These are phyloP conservation scores for Chelon labrosus DNA, from an alignment of 2,797 vertebrate species.

Conservation along the genomic window DNA sequence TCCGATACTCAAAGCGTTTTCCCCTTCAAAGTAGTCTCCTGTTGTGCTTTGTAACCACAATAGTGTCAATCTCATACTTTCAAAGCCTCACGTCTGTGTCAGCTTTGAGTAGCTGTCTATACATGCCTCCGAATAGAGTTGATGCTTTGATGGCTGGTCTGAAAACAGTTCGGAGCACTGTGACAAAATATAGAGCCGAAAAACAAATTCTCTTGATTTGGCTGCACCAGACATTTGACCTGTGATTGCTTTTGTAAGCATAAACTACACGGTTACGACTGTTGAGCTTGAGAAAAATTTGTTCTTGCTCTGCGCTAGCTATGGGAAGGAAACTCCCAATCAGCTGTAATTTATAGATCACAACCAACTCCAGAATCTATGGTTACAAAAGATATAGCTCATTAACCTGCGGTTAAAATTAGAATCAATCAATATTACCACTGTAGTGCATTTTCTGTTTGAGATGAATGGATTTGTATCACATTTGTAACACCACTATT, in stretches of 20 bases:
- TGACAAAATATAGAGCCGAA: conserved; percentile 57
- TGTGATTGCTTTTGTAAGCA: conserved; percentile 49
- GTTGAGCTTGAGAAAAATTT: conserved; percentile 12
- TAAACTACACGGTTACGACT: conserved; percentile 19
- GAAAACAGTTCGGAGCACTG: conserved; percentile 75
- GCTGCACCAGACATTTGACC: conserved; percentile 54
- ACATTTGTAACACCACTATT: conserved; percentile 30
- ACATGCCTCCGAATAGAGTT: conserved; percentile 72
- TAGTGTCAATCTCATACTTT: conserved; percentile 85
- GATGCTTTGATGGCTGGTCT: conserved; percentile 74
- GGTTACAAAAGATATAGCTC: neutral
- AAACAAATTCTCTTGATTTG: conserved; percentile 60
- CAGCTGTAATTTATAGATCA: conserved; percentile 18
- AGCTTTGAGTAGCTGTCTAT: conserved; percentile 80
- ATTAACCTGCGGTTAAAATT: neutral
- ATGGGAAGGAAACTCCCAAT: conserved; percentile 26
- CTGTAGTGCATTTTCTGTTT: neutral
- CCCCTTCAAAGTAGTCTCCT: conserved; percentile 85
- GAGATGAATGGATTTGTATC: conserved; percentile 5
- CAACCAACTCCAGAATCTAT: conserved; percentile 2
- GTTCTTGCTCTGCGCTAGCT: conserved; percentile 16
- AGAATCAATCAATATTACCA: neutral
- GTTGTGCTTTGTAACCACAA: conserved; percentile 86
- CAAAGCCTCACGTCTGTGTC: conserved; percentile 80
- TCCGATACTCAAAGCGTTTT: conserved; percentile 82